phyloP scores from a whole-genome alignment of 2,113 vertebrate genomes.

The Heteronetta atricapilla region DNA sequence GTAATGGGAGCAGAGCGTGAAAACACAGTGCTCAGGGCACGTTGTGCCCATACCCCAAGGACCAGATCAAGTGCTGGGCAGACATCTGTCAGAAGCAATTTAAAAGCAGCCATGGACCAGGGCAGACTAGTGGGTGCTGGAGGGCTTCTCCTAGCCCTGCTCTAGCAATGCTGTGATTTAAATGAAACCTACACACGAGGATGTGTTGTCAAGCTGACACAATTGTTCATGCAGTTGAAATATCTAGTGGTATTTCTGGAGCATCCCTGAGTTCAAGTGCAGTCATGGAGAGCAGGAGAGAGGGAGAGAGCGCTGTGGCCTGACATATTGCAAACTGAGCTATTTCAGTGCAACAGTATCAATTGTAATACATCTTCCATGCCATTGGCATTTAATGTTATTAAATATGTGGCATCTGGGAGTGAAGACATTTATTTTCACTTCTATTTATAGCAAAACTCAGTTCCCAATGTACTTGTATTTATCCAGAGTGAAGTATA shows the following conservation, averaged over 20 bases:
- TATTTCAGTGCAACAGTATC: not conserved
- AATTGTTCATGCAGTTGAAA: not conserved
- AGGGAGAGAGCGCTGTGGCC: not conserved
- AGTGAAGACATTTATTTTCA: not conserved
- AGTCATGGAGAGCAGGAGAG: not conserved
- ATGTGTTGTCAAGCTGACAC: not conserved
- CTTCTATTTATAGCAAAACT: conserved; percentile 22
- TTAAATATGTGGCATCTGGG: not conserved
- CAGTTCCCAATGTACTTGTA: not conserved
- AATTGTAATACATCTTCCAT: not conserved
- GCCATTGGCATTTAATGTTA: conserved; percentile 22
- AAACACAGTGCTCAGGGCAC: not conserved
- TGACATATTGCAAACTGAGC: not conserved
- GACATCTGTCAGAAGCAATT: not conserved
- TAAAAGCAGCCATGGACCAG: not conserved
- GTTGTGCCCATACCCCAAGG: not conserved
- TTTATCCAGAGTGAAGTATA: not conserved
- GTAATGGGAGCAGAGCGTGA: not conserved
- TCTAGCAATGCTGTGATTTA: not conserved
- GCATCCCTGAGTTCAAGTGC: not conserved
- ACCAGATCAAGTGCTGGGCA: not conserved
- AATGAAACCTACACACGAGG: not conserved
- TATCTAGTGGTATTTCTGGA: conserved; percentile 21
- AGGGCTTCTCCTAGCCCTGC: not conserved
- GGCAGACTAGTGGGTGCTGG: not conserved